Conservation (phyloP, 2,888 invertebrate species). For the Cerastis leucographa region DNA sequence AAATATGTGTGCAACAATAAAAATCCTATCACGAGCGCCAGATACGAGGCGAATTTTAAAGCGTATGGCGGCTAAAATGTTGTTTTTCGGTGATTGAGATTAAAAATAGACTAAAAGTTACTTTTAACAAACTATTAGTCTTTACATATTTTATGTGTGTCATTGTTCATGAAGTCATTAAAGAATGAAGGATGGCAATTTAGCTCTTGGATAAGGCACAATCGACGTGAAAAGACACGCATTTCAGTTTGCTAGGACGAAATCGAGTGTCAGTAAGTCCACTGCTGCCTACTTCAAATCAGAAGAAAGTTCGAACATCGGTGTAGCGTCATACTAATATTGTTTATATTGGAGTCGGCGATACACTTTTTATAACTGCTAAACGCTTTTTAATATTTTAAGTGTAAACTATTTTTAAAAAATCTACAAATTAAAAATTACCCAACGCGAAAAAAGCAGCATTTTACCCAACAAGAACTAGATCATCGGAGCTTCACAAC, state of each 20-base stretch:
- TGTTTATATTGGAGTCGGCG: neutral
- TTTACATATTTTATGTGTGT: neutral
- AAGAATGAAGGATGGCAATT: neutral
- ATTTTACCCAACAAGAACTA: conserved; percentile 72
- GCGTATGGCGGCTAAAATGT: conserved; percentile 65
- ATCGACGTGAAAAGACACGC: neutral
- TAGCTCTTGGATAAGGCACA: neutral
- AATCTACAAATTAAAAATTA: too few relatives aligned
- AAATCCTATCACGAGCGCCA: conserved; percentile 71
- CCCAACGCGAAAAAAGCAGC: conserved; percentile 51
- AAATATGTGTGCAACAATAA: conserved; percentile 69
- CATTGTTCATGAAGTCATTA: neutral
- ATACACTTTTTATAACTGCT: neutral
- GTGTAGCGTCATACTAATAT: neutral
- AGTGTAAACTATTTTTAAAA: accelerated
- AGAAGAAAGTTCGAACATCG: neutral
- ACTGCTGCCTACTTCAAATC: neutral
- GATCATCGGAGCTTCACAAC: conserved; percentile 65
- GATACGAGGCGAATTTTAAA: conserved; percentile 57
- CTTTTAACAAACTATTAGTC: neutral
- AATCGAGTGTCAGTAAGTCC: neutral
- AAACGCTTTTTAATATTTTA: neutral
- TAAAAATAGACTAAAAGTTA: neutral
- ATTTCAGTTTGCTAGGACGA: neutral
- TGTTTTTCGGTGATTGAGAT: neutral